A percentile compares a stretch with the other conserved stretches of the same genome.
These are phyloP conservation scores for Oophaga sylvatica DNA, from an alignment of 2,797 vertebrate genomes.

Conservation along the genomic window DNA sequence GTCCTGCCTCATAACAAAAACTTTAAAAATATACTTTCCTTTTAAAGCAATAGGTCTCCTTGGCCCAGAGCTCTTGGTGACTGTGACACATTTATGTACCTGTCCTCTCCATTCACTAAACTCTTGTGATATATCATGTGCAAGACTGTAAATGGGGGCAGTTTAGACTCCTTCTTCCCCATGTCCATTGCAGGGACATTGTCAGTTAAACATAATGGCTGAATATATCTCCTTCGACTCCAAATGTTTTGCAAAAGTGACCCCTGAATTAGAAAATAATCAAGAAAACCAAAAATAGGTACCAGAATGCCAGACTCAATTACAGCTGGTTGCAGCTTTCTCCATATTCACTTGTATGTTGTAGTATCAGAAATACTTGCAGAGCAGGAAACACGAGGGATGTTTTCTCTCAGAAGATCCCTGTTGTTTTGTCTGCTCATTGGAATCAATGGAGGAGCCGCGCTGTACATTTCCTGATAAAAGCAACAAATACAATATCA, in stretches of 20 bases:
- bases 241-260: neutral
- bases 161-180: neutral
- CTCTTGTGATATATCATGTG: neutral
- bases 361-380: neutral
- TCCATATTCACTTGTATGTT: neutral
- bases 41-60: no score
- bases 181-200: neutral
- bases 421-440: slow-evolving; percentile 35
- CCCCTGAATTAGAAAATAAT: neutral
- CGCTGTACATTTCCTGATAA: slow-evolving; percentile 12
- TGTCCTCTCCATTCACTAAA: neutral
- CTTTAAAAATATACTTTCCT: no score
- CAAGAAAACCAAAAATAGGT: neutral
- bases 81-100: neutral
- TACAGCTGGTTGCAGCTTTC: neutral
- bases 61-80: no score
- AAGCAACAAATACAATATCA: neutral
- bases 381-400: slow-evolving; percentile 12
- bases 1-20: no score
- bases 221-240: neutral
- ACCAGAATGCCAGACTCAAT: neutral
- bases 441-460: neutral
- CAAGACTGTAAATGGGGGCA: neutral
- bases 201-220: neutral
- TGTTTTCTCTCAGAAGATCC: neutral